Evolutionary conservation across 2,888 invertebrate genomes (phyloP).

Genomic region (Choristoneura rosaceana): DNA sequence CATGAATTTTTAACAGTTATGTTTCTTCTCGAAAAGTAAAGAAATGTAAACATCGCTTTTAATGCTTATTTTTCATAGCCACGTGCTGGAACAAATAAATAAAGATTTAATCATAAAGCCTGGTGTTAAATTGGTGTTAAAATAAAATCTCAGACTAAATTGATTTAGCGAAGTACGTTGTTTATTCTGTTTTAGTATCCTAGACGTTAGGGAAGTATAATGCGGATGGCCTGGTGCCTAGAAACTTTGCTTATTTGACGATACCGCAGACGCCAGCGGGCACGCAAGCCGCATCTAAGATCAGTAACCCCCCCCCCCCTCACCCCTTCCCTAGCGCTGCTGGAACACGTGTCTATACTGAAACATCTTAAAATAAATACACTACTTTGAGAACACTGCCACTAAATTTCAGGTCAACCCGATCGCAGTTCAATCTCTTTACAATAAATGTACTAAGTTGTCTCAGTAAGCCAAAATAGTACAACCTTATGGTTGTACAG

Average conservation of each 20-base stretch:
- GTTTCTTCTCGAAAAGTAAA: neutral
- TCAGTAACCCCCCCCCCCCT: neutral
- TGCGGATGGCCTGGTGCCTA: neutral
- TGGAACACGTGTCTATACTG: neutral
- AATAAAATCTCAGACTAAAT: neutral
- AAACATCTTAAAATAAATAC: too few species aligned
- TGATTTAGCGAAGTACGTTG: neutral
- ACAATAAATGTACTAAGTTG: too few species aligned
- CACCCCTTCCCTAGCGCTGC: too few species aligned
- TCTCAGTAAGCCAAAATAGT: too few species aligned
- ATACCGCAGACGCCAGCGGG: slow-evolving; percentile 1
- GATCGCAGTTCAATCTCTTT: too few species aligned
- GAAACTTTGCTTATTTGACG: slow-evolving; percentile 4
- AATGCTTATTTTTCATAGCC: neutral
- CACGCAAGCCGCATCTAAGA: slow-evolving; percentile 4
- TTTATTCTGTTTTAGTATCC: neutral
- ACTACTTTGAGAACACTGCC: too few species aligned
- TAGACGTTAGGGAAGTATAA: neutral
- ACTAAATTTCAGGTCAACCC: too few species aligned
- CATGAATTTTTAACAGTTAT: neutral
- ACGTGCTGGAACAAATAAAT: too few species aligned
- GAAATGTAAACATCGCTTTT: neutral
- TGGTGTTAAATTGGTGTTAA: too few species aligned
- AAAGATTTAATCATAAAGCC: too few species aligned
- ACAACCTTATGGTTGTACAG: too few species aligned